These are phyloP conservation scores for Morus bassanus DNA, from an alignment of 2,797 vertebrate genomes.

Conservation along the genomic window DNA sequence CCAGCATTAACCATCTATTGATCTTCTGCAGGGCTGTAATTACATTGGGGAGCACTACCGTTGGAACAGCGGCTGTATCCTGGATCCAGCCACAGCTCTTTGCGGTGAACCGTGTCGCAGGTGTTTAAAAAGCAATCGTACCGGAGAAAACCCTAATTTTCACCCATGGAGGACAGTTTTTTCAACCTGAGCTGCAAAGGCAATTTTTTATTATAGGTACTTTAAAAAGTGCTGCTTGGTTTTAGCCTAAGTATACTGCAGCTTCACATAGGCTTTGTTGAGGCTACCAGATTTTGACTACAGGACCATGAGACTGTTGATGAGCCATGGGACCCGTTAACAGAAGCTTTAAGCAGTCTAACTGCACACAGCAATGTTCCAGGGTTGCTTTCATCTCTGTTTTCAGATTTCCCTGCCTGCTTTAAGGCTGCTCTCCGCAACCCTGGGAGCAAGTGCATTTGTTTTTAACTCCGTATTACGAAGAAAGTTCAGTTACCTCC, in stretches of 20 bases:
- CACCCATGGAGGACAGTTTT: neutral
- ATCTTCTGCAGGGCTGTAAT: constrained; percentile 51
- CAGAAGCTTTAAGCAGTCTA: neutral
- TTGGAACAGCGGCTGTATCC: neutral
- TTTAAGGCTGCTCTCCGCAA: neutral
- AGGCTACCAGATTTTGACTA: neutral
- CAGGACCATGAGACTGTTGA: neutral
- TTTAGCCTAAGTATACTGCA: neutral
- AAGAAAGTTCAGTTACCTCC: neutral
- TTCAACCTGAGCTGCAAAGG: neutral
- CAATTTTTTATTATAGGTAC: neutral
- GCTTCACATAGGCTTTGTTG: neutral
- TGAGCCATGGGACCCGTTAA: neutral
- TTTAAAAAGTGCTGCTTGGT: neutral
- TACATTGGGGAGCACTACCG: constrained; percentile 20
- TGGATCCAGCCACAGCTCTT: neutral
- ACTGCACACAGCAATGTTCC: neutral
- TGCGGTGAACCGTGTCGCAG: neutral
- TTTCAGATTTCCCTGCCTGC: neutral
- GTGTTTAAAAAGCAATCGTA: constrained; percentile 5
- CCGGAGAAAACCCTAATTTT: neutral
- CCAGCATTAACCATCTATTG: constrained; percentile 49
- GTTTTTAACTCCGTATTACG: neutral
- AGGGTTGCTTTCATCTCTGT: neutral
- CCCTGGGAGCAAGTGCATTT: neutral